These are phyloP conservation scores for Icerya purchasi DNA, from an alignment of 2,888 invertebrate species.

Conservation along the genomic window DNA sequence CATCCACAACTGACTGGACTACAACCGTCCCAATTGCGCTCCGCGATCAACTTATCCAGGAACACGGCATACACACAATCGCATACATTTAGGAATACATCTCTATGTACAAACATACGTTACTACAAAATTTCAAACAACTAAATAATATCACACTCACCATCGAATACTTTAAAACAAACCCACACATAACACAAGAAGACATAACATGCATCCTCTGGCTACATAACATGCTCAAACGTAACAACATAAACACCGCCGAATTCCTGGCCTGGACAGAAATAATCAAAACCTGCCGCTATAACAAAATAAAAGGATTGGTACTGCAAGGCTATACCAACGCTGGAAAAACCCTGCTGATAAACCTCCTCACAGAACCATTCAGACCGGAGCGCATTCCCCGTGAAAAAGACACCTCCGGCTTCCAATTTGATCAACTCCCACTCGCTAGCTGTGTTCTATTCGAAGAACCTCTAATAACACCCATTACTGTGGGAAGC, in stretches of 20 bases:
- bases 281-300: not conserved
- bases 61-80: no score
- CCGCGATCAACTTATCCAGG: no score
- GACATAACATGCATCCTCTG: not conserved
- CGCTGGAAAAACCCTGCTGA: not conserved
- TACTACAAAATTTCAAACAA: no score
- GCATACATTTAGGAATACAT: no score
- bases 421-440: not conserved
- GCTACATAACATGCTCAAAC: not conserved
- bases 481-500: not conserved
- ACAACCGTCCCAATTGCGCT: not conserved
- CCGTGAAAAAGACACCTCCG: not conserved
- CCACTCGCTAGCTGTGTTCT: not conserved
- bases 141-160: no score
- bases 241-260: not conserved
- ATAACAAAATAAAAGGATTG: not conserved
- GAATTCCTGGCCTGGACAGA: not conserved
- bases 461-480: not conserved
- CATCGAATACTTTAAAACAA: no score
- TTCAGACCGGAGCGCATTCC: not conserved
- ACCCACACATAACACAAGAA: not conserved
- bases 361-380: not conserved
- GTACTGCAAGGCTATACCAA: not conserved
- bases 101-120: no score
- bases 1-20: not conserved